phyloP scores from a whole-genome alignment of 2,113 vertebrate genomes.

The Psittacus erithacus region DNA sequence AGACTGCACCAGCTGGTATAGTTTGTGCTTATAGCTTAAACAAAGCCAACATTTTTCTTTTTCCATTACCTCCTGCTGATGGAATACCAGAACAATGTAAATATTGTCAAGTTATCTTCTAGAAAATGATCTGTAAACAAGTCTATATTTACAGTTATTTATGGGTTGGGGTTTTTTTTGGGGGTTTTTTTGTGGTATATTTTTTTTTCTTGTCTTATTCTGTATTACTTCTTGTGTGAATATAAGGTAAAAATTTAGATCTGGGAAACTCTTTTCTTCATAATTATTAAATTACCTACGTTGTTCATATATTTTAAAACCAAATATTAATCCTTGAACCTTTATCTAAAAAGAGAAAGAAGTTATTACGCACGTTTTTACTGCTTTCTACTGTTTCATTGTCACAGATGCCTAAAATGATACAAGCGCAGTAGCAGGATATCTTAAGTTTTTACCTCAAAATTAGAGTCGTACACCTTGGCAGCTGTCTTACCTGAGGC shows the following conservation, averaged over 20 bases:
- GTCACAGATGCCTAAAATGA: neutral
- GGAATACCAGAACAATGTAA: constrained; percentile 37
- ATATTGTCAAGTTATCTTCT: constrained; percentile 10
- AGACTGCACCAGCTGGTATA: constrained; percentile 79
- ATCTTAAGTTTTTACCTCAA: neutral
- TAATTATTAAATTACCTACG: neutral
- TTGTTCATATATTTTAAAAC: neutral
- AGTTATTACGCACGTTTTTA: neutral
- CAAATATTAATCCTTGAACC: neutral
- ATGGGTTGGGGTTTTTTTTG: accelerated
- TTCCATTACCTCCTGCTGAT: constrained; percentile 44
- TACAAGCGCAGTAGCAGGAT: neutral
- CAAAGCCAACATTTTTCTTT: constrained; percentile 26
- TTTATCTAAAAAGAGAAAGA: neutral
- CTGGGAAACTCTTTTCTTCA: neutral
- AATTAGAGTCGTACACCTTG: neutral
- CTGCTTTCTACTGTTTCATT: neutral
- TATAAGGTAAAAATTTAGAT: neutral
- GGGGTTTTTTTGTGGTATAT: neutral
- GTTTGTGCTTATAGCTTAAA: constrained; percentile 52
- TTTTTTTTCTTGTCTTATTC: neutral
- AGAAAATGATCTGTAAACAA: neutral
- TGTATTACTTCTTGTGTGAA: neutral
- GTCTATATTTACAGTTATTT: neutral
- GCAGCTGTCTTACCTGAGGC: neutral